These are phyloP conservation scores for Eilema griseolum DNA, from an alignment of 2,888 invertebrate genomes.

Conservation along the genomic window DNA sequence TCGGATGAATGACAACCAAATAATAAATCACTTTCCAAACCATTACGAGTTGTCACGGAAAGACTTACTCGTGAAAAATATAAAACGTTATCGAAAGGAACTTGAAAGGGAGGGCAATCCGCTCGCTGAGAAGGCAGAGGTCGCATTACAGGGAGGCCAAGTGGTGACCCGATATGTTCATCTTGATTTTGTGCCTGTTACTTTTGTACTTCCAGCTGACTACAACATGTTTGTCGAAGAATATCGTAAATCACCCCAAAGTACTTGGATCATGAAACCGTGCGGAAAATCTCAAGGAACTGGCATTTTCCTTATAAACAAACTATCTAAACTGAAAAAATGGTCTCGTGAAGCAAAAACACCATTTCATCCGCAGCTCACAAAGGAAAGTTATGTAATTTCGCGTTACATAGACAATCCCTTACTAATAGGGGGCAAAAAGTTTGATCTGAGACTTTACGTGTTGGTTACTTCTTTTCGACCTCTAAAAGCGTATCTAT, in stretches of 20 bases:
- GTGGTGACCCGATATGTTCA: slow-evolving; percentile 90
- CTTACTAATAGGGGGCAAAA: slow-evolving; percentile 96
- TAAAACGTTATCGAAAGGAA: slow-evolving; percentile 96
- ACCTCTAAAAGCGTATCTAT: slow-evolving; percentile 96
- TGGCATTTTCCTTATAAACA: slow-evolving; percentile 97
- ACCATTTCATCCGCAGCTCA: slow-evolving; percentile 92
- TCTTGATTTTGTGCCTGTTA: slow-evolving; percentile 97
- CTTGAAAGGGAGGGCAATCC: slow-evolving; percentile 95
- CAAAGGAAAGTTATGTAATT: slow-evolving; percentile 96
- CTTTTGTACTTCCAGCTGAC: slow-evolving; percentile 97
- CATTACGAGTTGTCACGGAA: slow-evolving; percentile 97
- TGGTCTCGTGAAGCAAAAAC: slow-evolving; percentile 95
- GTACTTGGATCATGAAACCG: slow-evolving; percentile 99
- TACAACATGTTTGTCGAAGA: slow-evolving; percentile 98
- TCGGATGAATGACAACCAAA: slow-evolving; percentile 92
- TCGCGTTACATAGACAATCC: slow-evolving; percentile 98
- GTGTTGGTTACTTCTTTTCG: slow-evolving; percentile 97
- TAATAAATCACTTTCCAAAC: slow-evolving; percentile 98
- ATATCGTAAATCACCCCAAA: slow-evolving; percentile 96
- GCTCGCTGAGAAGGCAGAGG: slow-evolving; percentile 90
- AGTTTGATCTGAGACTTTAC: slow-evolving; percentile 96
- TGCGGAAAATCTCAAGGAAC: slow-evolving; percentile 97
- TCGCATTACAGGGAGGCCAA: slow-evolving; percentile 86
- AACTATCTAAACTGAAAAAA: slow-evolving; percentile 95
- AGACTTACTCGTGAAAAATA: slow-evolving; percentile 97